Base-by-base conservation (phyloP, 1,140 invertebrate genomes). In the Zaprionus ornatus region DNA sequence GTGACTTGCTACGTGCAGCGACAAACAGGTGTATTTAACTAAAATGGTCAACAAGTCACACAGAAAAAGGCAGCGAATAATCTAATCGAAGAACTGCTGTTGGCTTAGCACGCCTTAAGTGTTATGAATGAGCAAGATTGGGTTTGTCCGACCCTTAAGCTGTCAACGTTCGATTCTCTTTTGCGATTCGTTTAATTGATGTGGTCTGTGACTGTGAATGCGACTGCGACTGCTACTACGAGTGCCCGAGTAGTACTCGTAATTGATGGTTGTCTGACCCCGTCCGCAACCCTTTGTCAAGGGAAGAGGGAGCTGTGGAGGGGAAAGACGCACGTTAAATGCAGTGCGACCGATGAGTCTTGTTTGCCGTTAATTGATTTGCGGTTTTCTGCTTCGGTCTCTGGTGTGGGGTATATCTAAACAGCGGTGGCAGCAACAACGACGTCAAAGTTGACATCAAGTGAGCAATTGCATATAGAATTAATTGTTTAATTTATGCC, bases 301-400 rank as follows among this genome's bases (percentile, higher is more conserved):
- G 10, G 25, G 4, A 1, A 29, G 4, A 9, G 37, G 37, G 15
- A 40, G 5, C 1, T 40, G 15, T n/a, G 4, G 37, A n/a, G 37
- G 37, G 7, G 15, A 13, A 13, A 13, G 7, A n/a, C 23, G 48
- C 13, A n/a, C 21, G 19, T 62, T 56, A 42, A 54, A 4, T 55
- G 50, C 50, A 27, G 17, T 55, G 32, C 40, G 10, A 60, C 48
- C 40, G n/a, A 68, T 54, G 19, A 64, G 54, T 37, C 23, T 50
- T 59, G 59, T 19, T 68, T 45, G 61, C 52, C 37, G 52, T 77
- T 84, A 83, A 84, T 84, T 74, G 81, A 80, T 80, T 69, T 74
- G 81, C 66, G 77, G 73, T 79, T 83, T 66, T 42, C n/a, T 29
- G 27, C 62, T 74, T 17, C 42, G 12, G 12, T 19, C 17, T 48